These are phyloP conservation scores for Rhinopithecus roxellana DNA, from an alignment of 2,113 vertebrate species.

Conservation along the genomic window DNA sequence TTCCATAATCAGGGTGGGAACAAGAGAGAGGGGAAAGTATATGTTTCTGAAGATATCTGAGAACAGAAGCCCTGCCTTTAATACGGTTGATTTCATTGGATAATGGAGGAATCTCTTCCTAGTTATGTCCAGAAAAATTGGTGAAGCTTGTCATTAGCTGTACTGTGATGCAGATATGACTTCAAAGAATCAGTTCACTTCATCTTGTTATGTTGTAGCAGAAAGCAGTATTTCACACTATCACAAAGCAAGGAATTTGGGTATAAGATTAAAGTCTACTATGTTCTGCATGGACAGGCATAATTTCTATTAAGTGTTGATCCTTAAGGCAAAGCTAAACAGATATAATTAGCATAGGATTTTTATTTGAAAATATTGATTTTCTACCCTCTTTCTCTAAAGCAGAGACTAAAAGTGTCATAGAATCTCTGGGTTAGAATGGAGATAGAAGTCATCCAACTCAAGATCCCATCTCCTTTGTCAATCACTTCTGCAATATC, in stretches of 20 bases:
- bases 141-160: constrained; percentile 16
- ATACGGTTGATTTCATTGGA: constrained; percentile 75
- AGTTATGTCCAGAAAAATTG: neutral
- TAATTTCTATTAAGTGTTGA: constrained; percentile 36
- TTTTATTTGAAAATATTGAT: constrained; percentile 48
- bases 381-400: neutral
- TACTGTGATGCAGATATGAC: neutral
- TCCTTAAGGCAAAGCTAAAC: neutral
- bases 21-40: constrained; percentile 19
- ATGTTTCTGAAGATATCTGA: constrained; percentile 77
- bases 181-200: constrained; percentile 39
- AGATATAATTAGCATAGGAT: constrained; percentile 28
- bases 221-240: neutral
- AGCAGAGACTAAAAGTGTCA: neutral
- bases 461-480: constrained; percentile 18
- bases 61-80: constrained; percentile 68
- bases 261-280: neutral
- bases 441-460: neutral
- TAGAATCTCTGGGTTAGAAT: constrained; percentile 47
- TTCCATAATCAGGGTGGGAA: constrained; percentile 77
- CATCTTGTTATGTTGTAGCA: neutral
- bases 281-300: neutral
- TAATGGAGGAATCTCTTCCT: constrained; percentile 43
- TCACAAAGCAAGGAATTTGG: neutral
- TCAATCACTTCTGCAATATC: constrained; percentile 30